Evolutionary conservation across 2,797 vertebrate species (phyloP).

Genomic region (Perodicticus potto): DNA sequence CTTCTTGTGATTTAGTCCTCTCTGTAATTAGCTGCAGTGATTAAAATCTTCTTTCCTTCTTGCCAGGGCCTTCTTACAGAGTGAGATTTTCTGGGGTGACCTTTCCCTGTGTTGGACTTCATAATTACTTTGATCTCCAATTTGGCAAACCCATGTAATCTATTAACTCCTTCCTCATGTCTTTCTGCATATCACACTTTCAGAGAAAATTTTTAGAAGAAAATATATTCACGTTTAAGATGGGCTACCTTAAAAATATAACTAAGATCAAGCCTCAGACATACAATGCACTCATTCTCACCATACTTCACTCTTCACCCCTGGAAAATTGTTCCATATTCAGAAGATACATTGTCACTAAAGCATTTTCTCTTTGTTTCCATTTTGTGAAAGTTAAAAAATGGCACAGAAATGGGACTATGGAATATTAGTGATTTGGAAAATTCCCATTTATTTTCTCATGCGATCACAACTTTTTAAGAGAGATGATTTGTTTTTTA

Average conservation of each 20-base stretch:
- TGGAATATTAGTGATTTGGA: not conserved
- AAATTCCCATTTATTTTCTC: not conserved
- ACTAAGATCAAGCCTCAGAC: not conserved
- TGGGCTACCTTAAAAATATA: conserved; percentile 2
- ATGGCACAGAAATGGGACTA: not conserved
- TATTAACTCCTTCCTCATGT: conserved; percentile 47
- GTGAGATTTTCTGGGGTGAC: conserved; percentile 76
- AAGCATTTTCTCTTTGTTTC: not conserved
- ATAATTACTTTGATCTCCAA: conserved; percentile 66
- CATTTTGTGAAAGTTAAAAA: not conserved
- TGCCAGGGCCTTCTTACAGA: conserved; percentile 72
- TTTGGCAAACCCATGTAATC: conserved; percentile 62
- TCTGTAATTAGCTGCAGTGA: conserved; percentile 83
- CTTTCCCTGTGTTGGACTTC: conserved; percentile 76
- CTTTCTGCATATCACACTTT: conserved; percentile 66
- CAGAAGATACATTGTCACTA: not conserved
- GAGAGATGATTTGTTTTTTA: not conserved
- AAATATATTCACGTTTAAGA: conserved; percentile 48
- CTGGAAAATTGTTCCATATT: not conserved
- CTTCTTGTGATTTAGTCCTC: conserved; percentile 83
- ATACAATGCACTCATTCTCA: not conserved
- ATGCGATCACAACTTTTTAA: not conserved
- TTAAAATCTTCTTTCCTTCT: conserved; percentile 81
- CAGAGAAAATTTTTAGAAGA: conserved; percentile 52
- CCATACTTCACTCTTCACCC: not conserved